Conservation (phyloP, 2,113 vertebrate species). For the Nerophis lumbriciformis region DNA sequence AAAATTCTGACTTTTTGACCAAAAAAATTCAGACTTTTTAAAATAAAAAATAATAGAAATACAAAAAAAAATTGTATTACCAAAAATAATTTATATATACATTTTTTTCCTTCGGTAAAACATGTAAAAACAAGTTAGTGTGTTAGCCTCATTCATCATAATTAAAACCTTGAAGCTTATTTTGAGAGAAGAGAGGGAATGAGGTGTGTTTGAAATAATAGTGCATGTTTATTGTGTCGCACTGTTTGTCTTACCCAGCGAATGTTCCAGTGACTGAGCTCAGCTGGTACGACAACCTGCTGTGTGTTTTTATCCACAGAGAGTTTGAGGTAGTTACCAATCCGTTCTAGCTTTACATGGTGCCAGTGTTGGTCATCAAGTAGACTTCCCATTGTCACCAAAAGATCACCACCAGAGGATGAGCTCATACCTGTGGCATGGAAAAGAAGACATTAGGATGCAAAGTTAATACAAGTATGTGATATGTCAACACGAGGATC, state of each 20-base stretch:
- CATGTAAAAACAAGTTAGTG: no score
- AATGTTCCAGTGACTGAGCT: slow-evolving; percentile 80
- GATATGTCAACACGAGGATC: no score
- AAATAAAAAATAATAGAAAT: no score
- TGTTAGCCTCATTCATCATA: no score
- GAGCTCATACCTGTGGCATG: slow-evolving; percentile 71
- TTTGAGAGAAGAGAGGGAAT: neutral
- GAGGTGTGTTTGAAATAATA: neutral
- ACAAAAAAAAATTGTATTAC: no score
- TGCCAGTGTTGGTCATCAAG: slow-evolving; percentile 97
- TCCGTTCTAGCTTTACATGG: slow-evolving; percentile 78
- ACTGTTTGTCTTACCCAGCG: slow-evolving; percentile 78
- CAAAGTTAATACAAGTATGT: no score
- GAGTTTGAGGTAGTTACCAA: slow-evolving; percentile 83
- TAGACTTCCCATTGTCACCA: slow-evolving; percentile 82
- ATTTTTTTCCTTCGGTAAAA: no score
- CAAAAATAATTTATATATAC: no score
- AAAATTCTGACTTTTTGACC: no score
- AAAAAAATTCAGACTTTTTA: no score
- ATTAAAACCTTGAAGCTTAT: neutral
- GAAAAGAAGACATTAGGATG: neutral
- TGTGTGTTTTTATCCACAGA: slow-evolving; percentile 85
- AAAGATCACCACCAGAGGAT: slow-evolving; percentile 62
- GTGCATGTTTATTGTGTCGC: neutral
- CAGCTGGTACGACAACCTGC: slow-evolving; percentile 77